Conservation (phyloP, 2,888 invertebrate species). For the Pheosia gnoma region DNA sequence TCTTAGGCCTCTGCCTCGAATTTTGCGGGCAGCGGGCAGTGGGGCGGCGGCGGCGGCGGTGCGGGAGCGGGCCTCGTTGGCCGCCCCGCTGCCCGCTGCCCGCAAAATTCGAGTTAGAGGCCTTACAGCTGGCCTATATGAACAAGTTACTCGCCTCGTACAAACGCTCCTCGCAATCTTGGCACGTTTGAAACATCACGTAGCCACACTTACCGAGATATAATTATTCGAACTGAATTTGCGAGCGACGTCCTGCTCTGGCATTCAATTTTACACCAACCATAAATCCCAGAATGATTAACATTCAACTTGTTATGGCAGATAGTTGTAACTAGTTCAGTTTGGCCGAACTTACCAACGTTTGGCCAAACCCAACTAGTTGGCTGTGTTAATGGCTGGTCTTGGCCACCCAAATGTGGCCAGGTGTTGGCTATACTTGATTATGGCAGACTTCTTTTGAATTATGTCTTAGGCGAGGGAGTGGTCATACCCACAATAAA, state of each 20-base stretch:
- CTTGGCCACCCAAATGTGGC: neutral
- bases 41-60: too few relatives aligned
- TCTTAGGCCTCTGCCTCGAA: too few relatives aligned
- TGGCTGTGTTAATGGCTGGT: too few relatives aligned
- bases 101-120: too few relatives aligned
- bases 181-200: conserved; percentile 66
- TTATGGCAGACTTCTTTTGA: too few relatives aligned
- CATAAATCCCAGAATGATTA: conserved; percentile 7
- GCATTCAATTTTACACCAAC: conserved; percentile 48
- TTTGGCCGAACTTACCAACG: neutral
- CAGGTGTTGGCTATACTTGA: neutral
- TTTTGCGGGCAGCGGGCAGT: too few relatives aligned
- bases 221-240: conserved; percentile 68
- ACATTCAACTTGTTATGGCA: neutral
- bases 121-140: conserved; percentile 7
- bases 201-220: conserved; percentile 66
- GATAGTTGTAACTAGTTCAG: neutral
- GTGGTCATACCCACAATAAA: too few relatives aligned
- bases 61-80: too few relatives aligned
- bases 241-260: conserved; percentile 32
- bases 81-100: too few relatives aligned
- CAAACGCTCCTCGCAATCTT: conserved; percentile 40
- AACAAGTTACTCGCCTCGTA: conserved; percentile 14
- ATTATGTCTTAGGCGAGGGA: too few relatives aligned
- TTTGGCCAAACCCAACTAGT: too few relatives aligned